Percentiles rank a stretch among this genome's conserved stretches.
phyloP scores from a whole-genome alignment of 2,888 invertebrate species.

The Lymantria dispar region DNA sequence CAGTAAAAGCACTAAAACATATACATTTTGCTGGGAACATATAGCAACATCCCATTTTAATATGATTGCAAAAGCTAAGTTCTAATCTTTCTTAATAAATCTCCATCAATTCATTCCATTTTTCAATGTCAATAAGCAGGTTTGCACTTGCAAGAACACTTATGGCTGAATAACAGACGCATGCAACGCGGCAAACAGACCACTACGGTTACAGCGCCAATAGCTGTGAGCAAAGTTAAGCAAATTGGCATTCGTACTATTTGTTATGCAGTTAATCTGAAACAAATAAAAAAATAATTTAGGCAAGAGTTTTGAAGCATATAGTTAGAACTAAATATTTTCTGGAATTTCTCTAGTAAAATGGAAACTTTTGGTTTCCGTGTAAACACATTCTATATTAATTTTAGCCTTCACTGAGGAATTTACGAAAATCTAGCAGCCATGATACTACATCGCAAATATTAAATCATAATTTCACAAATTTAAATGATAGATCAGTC shows the following conservation, averaged over 20 bases:
- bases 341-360: too few species aligned
- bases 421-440: too few species aligned
- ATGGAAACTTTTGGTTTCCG: too few species aligned
- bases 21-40: background rate
- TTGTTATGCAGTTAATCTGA: slow-evolving; percentile 1
- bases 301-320: background rate
- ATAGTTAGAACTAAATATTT: too few species aligned
- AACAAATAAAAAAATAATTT: background rate
- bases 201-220: background rate
- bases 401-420: too few species aligned
- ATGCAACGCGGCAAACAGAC: background rate
- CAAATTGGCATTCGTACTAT: slow-evolving; percentile 16
- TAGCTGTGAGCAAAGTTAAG: background rate
- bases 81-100: background rate
- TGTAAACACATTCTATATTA: too few species aligned
- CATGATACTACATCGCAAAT: too few species aligned
- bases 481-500: background rate
- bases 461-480: too few species aligned
- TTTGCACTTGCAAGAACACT: background rate
- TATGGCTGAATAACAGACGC: background rate
- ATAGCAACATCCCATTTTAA: background rate
- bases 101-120: background rate
- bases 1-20: background rate
- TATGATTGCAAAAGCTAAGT: background rate
- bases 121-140: background rate